phyloP scores from a whole-genome alignment of 2,888 invertebrate genomes.

The Flexamia atlantica region DNA sequence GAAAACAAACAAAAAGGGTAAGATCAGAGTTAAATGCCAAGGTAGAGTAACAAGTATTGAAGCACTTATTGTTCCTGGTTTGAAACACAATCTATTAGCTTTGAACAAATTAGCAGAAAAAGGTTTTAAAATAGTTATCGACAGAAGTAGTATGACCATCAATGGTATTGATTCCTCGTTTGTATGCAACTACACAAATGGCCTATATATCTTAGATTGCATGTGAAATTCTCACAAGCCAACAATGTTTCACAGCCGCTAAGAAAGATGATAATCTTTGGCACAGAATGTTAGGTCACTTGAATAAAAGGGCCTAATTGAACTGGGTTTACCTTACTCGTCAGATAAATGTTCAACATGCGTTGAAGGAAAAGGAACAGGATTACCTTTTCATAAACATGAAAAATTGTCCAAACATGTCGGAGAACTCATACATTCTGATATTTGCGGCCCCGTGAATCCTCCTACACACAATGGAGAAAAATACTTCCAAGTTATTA shows the following conservation, averaged over 20 bases:
- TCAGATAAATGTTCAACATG: slow-evolving; percentile 24
- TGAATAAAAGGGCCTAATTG: no score
- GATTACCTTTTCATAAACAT: slow-evolving; percentile 44
- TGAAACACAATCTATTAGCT: slow-evolving; percentile 55
- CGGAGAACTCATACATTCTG: slow-evolving; percentile 67
- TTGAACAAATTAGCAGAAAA: slow-evolving; percentile 15
- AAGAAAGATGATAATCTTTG: slow-evolving; percentile 40
- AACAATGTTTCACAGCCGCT: background rate
- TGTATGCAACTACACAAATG: slow-evolving; percentile 26
- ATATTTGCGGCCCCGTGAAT: slow-evolving; percentile 69
- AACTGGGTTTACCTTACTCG: slow-evolving; percentile 29
- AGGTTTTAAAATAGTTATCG: background rate
- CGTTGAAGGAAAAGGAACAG: slow-evolving; percentile 14
- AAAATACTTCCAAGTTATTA: slow-evolving; percentile 69
- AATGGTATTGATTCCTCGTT: background rate
- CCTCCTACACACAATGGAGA: slow-evolving; percentile 66
- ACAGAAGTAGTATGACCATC: background rate
- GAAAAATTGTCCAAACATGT: slow-evolving; percentile 59
- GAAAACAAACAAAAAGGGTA: slow-evolving; percentile 41
- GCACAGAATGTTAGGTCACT: slow-evolving; percentile 56
- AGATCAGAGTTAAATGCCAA: background rate
- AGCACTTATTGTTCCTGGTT: slow-evolving; percentile 44
- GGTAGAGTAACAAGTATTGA: slow-evolving; percentile 5
- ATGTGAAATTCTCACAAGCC: background rate
- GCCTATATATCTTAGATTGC: slow-evolving; percentile 34